Evolutionary conservation across 2,888 invertebrate genomes (phyloP).

Genomic region (Drosophila incognita): DNA sequence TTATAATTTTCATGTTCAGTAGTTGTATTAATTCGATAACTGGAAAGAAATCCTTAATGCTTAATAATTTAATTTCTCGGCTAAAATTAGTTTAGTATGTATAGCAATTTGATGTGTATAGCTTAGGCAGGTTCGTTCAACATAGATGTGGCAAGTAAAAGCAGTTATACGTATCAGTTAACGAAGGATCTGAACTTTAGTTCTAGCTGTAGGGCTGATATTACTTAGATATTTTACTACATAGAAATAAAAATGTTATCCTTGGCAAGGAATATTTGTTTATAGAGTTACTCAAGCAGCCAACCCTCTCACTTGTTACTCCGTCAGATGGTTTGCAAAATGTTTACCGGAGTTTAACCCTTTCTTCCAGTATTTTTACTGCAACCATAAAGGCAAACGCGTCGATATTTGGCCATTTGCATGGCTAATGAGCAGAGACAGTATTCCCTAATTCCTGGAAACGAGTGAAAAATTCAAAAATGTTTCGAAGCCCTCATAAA

Average conservation of each 20-base stretch:
- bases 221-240: background rate
- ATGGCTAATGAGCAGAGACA: constrained; percentile 44
- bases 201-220: background rate
- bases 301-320: background rate
- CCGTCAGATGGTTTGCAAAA: background rate
- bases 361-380: constrained; percentile 28
- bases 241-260: background rate
- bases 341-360: constrained; percentile 15
- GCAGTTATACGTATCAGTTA: background rate
- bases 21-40: too few species aligned
- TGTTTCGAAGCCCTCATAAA: constrained; percentile 50
- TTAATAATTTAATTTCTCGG: too few species aligned
- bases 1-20: too few species aligned
- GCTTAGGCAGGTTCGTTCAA: background rate
- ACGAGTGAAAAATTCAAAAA: background rate
- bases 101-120: background rate
- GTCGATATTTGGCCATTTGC: constrained; percentile 42
- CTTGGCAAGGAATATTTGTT: background rate
- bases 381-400: constrained; percentile 38
- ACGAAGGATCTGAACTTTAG: background rate
- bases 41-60: too few species aligned
- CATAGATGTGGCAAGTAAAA: background rate
- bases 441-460: constrained; percentile 61
- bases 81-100: background rate
- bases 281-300: background rate